Evolutionary conservation across 1,140 invertebrate species (phyloP).

Genomic region (Calephelis nemesis): DNA sequence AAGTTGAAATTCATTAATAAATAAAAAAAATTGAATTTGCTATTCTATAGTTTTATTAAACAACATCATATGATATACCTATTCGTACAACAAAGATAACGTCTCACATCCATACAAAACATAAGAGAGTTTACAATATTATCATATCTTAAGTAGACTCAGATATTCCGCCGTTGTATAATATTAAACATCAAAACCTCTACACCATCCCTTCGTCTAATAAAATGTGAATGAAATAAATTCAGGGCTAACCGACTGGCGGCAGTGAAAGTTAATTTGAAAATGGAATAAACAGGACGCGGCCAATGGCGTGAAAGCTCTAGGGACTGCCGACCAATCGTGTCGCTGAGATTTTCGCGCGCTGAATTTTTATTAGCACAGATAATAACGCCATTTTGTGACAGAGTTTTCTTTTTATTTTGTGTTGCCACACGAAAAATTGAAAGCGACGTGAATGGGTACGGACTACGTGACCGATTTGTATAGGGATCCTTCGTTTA

Average conservation of each 20-base stretch:
- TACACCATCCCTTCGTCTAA: conserved; percentile 47
- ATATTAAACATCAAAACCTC: conserved; percentile 27
- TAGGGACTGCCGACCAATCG: conserved; percentile 60
- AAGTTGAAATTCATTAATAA: too few relatives aligned
- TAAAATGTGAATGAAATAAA: conserved; percentile 70
- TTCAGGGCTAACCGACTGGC: conserved; percentile 63
- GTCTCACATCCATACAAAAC: background rate
- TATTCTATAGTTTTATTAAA: too few relatives aligned
- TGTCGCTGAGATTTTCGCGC: conserved; percentile 65
- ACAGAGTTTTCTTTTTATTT: conserved; percentile 40
- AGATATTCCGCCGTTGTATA: conserved; percentile 25
- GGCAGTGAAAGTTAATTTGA: conserved; percentile 77
- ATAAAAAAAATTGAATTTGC: too few relatives aligned
- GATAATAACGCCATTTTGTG: conserved; percentile 77
- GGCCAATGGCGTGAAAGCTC: conserved; percentile 60
- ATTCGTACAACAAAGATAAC: too few relatives aligned
- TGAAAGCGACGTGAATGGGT: conserved; percentile 46
- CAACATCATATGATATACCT: too few relatives aligned
- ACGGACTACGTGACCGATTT: conserved; percentile 39
- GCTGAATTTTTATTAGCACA: conserved; percentile 77
- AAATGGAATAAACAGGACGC: conserved; percentile 72
- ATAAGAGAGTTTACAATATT: background rate
- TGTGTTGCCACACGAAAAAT: conserved; percentile 30
- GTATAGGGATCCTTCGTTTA: conserved; percentile 28
- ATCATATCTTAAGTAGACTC: conserved; percentile 2